These are phyloP conservation scores for Nothoprocta perdicaria DNA, from an alignment of 2,113 vertebrate genomes.

Conservation along the genomic window DNA sequence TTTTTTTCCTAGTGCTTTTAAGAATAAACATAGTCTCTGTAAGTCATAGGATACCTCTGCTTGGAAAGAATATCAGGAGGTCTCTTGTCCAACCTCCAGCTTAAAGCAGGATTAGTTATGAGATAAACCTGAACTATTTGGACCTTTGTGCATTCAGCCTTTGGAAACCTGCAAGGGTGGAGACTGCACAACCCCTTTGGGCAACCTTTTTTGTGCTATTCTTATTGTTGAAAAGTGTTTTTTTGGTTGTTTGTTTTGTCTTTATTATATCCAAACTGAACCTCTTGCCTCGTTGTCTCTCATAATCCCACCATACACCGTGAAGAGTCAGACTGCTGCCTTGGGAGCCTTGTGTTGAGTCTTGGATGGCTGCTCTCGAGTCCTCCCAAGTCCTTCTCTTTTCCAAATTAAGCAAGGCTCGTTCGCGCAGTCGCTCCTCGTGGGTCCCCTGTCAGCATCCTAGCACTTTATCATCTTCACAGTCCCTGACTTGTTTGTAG, in stretches of 20 bases:
- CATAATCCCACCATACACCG: rapidly evolving
- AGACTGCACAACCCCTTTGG: background rate
- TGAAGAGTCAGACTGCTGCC: background rate
- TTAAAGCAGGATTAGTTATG: background rate
- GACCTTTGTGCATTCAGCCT: background rate
- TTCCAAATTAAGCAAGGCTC: background rate
- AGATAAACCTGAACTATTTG: background rate
- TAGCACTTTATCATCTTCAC: background rate
- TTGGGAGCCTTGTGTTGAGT: background rate
- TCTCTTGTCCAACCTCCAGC: background rate
- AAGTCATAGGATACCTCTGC: background rate
- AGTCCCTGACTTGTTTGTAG: slow-evolving; percentile 29
- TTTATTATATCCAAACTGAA: background rate
- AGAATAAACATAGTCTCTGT: background rate
- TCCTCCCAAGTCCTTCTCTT: background rate
- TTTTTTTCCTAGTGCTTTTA: background rate
- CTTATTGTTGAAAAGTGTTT: background rate
- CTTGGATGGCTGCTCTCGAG: background rate
- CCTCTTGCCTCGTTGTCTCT: background rate
- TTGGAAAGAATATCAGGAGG: background rate
- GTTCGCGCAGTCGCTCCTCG: background rate
- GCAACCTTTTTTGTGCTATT: background rate
- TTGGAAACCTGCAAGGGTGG: background rate
- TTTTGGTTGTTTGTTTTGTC: too few relatives aligned
- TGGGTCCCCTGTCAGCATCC: background rate